Base-by-base conservation (phyloP, 2,113 vertebrate genomes). In the Symphodus melops region DNA sequence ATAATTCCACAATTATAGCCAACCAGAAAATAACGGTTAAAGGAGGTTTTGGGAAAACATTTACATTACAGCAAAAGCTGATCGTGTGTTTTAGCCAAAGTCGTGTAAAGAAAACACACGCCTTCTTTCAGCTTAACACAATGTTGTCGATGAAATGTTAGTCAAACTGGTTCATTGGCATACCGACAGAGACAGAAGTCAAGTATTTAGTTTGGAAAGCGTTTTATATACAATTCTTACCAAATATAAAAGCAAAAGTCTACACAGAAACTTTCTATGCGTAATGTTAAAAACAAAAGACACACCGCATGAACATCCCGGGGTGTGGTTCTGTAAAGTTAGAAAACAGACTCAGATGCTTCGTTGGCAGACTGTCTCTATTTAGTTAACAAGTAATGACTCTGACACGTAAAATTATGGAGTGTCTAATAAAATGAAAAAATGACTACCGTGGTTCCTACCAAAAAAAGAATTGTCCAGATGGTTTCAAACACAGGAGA, bases 211-310 rank as follows among this genome's bases (percentile, higher is more conserved):
- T 55, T 83, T 70, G 61, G 55, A 77, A 82, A 75, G 63, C 51
- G 23, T 76, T 83, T 85, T 85, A 87, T 85, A 57, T 77, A 86
- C 66, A 85, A 84, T 69, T 82, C 58, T 71, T 48, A 63, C 72
- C 49, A 73, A 36, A 68, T 79, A 72, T 8, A 84, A 86, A 81
- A 72, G 77, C 58, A 67, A 65, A 16, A 20, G 8, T n/a, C 48
- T 49, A 74, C 62, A 86, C 77, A 71, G 36, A 59, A 36, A 58
- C 75, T 63, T 73, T 76, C 20, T 17, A 46, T 41, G 28, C 20
- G n/a, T 36, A 54, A 39, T 25, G 46, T 53, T 36, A 16, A 51
- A 58, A 21, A 48, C 19, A 7, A 19, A 48, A 7, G 16, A 37
- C 4, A 54, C 41, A 57, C 16, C 60, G 59, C 69, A 13, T 23